Evolutionary conservation across 1,140 invertebrate species (phyloP).

Genomic region (Rhopalosiphum padi): DNA sequence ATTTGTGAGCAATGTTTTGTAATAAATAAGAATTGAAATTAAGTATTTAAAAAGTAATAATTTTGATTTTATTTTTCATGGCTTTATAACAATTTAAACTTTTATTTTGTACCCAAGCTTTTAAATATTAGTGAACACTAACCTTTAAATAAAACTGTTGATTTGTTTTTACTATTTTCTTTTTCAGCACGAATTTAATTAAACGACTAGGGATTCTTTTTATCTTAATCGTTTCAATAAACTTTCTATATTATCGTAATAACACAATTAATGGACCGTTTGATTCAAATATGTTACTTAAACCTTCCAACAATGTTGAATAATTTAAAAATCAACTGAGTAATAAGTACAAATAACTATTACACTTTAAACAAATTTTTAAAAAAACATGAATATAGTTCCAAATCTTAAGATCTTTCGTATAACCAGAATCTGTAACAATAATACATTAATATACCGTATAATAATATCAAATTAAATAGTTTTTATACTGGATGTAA

Average conservation of each 20-base stretch:
- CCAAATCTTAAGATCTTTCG: not conserved
- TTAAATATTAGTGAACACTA: not conserved
- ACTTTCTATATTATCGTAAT: not conserved
- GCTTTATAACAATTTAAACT: not conserved
- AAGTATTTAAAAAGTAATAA: not conserved
- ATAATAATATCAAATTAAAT: not conserved
- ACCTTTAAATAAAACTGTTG: not conserved
- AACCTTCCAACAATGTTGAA: not conserved
- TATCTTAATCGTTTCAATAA: not conserved
- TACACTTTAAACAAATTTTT: not conserved
- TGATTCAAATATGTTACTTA: not conserved
- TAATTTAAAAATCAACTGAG: not conserved
- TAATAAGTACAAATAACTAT: not conserved
- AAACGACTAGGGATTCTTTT: not conserved
- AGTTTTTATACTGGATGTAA: not conserved
- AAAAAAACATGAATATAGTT: not conserved
- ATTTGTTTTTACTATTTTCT: not conserved
- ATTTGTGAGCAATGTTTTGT: not conserved
- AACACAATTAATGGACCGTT: not conserved
- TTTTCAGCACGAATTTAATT: not conserved
- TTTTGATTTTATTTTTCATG: not conserved
- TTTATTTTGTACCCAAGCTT: not conserved
- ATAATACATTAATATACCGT: not conserved
- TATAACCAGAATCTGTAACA: accelerated
- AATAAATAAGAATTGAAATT: not conserved